These are phyloP conservation scores for Diadegma fenestrale DNA, from an alignment of 2,888 invertebrate genomes.

Conservation along the genomic window DNA sequence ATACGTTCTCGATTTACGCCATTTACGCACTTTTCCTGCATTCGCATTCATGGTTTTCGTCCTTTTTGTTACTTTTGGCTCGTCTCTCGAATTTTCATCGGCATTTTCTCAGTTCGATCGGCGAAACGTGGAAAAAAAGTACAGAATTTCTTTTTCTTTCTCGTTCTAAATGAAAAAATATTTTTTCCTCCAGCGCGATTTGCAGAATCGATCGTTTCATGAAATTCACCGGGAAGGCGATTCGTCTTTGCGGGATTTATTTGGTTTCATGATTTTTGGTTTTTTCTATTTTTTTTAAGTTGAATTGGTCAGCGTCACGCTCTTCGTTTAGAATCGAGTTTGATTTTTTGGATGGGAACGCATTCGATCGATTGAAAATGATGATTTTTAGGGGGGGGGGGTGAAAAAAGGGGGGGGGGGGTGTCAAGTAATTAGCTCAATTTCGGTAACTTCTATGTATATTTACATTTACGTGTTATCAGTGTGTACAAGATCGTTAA, in stretches of 20 bases:
- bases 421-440: slow-evolving; percentile 46
- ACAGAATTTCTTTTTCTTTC: neutral
- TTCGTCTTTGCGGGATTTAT: neutral
- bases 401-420: too few species aligned
- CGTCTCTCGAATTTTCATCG: neutral
- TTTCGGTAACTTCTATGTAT: slow-evolving; percentile 83
- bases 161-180: neutral
- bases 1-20: neutral
- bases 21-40: neutral
- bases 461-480: slow-evolving; percentile 83
- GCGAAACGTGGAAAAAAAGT: neutral
- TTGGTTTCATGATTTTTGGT: neutral
- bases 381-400: neutral
- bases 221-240: neutral
- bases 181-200: neutral
- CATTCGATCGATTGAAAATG: neutral
- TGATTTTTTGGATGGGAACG: neutral
- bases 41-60: neutral
- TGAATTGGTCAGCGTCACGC: neutral
- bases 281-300: neutral
- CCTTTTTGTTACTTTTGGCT: neutral
- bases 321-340: neutral
- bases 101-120: neutral
- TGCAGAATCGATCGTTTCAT: neutral
- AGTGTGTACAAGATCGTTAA: slow-evolving; percentile 84